These are phyloP conservation scores for Intellagama lesueurii DNA, from an alignment of 2,797 vertebrate species.

Conservation along the genomic window DNA sequence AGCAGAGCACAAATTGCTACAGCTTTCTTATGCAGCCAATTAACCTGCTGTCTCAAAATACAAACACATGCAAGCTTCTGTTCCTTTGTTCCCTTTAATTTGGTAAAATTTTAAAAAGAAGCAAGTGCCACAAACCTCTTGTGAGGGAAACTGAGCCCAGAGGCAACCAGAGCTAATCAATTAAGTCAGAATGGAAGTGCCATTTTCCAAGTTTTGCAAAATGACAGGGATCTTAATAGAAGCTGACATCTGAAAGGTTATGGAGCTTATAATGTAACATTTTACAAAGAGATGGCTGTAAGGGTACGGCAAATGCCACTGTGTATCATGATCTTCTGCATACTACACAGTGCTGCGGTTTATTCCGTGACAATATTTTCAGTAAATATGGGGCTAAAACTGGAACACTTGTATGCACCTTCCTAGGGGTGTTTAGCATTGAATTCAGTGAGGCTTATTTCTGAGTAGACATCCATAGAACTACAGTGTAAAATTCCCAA, in stretches of 20 bases:
- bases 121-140: no score
- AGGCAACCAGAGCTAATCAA: neutral
- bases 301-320: rapidly evolving
- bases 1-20: neutral
- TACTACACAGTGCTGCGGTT: no score
- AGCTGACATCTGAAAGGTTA: neutral
- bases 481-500: neutral
- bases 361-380: rapidly evolving
- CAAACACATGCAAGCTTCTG: neutral
- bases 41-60: neutral
- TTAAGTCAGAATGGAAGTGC: neutral
- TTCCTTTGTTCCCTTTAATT: neutral
- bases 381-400: neutral
- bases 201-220: neutral
- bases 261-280: neutral
- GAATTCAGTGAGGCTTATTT: neutral
- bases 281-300: neutral
- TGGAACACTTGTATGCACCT: neutral
- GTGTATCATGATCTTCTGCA: rapidly evolving
- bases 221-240: neutral
- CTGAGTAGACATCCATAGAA: neutral
- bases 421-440: neutral
- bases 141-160: neutral
- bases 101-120: neutral
- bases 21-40: neutral